Evolutionary conservation across 1,140 invertebrate species (phyloP).

Genomic region (Cotesia vestalis): DNA sequence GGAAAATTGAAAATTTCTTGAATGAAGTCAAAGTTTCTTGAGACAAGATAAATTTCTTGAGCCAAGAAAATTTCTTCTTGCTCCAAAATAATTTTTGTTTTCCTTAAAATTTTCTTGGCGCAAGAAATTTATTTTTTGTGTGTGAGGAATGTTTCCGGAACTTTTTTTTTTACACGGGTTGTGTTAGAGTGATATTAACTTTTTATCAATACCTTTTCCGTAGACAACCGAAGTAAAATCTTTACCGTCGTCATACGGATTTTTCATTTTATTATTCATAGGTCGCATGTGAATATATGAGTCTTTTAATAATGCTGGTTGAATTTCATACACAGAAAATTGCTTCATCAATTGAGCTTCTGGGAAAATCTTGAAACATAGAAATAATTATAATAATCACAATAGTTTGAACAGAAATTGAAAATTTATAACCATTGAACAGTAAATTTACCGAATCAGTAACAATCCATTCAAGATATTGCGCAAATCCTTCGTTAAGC

Average conservation of each 20-base stretch:
- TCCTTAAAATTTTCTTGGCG: too few relatives aligned
- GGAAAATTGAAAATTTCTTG: too few relatives aligned
- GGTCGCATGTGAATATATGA: constrained; percentile 41
- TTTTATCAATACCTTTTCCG: constrained; percentile 65
- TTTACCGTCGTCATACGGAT: constrained; percentile 61
- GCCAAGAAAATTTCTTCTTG: too few relatives aligned
- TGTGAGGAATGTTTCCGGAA: too few relatives aligned
- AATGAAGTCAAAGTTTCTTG: too few relatives aligned
- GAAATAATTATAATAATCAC: background rate
- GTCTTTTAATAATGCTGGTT: constrained; percentile 52
- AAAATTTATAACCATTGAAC: too few relatives aligned
- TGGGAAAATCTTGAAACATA: constrained; percentile 49
- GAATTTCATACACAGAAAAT: constrained; percentile 64
- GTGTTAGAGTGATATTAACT: constrained; percentile 58
- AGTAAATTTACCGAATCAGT: constrained; percentile 39
- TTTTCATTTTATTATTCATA: constrained; percentile 51
- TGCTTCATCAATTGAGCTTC: constrained; percentile 49
- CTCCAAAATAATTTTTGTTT: too few relatives aligned
- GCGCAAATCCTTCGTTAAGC: constrained; percentile 77
- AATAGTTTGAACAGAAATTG: background rate
- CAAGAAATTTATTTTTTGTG: too few relatives aligned
- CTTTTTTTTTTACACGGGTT: too few relatives aligned
- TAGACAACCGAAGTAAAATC: constrained; percentile 78
- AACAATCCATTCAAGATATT: constrained; percentile 67
- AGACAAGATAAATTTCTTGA: too few relatives aligned